These are phyloP conservation scores for Acleris literana DNA, from an alignment of 2,888 invertebrate species.

Conservation along the genomic window DNA sequence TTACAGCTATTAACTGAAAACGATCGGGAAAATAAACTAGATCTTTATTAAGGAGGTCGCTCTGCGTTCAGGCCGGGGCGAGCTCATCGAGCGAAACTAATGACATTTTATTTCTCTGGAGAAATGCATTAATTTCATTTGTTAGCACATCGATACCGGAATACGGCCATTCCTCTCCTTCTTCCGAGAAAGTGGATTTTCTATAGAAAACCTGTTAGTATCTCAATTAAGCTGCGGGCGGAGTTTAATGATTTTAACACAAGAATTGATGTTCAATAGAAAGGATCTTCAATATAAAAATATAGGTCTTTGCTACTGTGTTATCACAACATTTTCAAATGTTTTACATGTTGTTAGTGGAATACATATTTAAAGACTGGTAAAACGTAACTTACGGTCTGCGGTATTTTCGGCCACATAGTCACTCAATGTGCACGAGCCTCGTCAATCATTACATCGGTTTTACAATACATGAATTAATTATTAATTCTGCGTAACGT, in stretches of 20 bases:
- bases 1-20: slow-evolving; percentile 28
- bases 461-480: too few species aligned
- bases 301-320: neutral
- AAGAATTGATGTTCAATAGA: neutral
- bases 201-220: slow-evolving; percentile 68
- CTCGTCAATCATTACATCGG: too few species aligned
- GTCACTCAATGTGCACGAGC: too few species aligned
- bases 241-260: slow-evolving; percentile 25
- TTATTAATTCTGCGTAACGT: too few species aligned
- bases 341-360: too few species aligned
- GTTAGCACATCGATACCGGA: slow-evolving; percentile 74
- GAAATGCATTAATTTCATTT: slow-evolving; percentile 82
- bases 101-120: slow-evolving; percentile 80
- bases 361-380: too few species aligned
- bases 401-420: too few species aligned
- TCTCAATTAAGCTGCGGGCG: slow-evolving; percentile 28
- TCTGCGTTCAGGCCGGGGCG: slow-evolving; percentile 46
- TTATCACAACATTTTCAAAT: too few species aligned
- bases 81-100: slow-evolving; percentile 78
- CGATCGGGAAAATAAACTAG: slow-evolving; percentile 52
- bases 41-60: slow-evolving; percentile 41
- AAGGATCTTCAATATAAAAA: neutral
- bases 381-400: too few species aligned
- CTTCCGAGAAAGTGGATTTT: slow-evolving; percentile 65
- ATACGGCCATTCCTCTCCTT: slow-evolving; percentile 61